Conservation (phyloP, 2,113 vertebrate species). For the Notiomystis cincta region DNA sequence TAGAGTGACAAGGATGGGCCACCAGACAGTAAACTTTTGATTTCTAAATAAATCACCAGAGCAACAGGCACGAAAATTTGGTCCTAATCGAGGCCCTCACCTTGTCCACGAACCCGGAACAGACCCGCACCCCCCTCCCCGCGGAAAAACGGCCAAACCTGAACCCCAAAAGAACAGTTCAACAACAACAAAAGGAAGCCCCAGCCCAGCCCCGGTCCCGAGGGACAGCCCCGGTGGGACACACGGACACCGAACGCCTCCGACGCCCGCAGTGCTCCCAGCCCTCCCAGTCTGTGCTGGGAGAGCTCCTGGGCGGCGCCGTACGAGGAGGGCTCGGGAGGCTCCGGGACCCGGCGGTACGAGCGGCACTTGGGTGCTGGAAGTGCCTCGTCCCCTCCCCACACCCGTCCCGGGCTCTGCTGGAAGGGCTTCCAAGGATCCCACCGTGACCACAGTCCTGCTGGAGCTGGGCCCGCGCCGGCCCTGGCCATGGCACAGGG, state of each 20-base stretch:
- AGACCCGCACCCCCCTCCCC: neutral
- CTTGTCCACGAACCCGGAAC: constrained; percentile 28
- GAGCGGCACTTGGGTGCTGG: rapidly evolving
- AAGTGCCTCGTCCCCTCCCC: rapidly evolving
- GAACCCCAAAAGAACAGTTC: neutral
- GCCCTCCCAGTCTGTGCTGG: neutral
- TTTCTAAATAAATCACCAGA: constrained; percentile 70
- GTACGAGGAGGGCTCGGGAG: rapidly evolving
- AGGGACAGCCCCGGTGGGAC: neutral
- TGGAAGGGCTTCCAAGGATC: neutral
- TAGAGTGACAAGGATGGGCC: constrained; percentile 70
- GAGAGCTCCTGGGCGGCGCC: neutral
- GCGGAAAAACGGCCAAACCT: neutral
- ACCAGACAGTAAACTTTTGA: constrained; percentile 52
- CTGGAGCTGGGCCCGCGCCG: neutral
- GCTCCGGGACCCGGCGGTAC: too few relatives aligned
- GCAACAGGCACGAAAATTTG: constrained; percentile 73
- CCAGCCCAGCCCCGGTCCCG: neutral
- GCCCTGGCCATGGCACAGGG: rapidly evolving
- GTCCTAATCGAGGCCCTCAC: constrained; percentile 69
- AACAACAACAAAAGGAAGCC: neutral
- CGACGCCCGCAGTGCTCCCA: neutral
- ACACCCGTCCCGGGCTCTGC: neutral
- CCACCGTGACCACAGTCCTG: rapidly evolving
- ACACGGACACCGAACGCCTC: neutral